Evolutionary conservation across 2,888 invertebrate genomes (phyloP).

Genomic region (Eilema depressum): DNA sequence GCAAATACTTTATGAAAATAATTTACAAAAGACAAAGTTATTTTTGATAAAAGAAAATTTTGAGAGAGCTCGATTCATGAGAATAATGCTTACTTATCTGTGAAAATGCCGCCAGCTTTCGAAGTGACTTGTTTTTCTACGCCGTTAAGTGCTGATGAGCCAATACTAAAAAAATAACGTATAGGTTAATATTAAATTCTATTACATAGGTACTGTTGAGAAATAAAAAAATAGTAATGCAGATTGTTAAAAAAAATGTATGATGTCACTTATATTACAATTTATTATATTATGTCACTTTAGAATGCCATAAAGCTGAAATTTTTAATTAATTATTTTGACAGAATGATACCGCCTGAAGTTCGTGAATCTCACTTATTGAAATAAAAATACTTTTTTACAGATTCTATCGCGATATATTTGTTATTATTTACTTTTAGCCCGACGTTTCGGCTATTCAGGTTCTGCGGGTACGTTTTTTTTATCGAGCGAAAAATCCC

Average conservation of each 20-base stretch:
- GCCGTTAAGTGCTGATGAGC: conserved; percentile 31
- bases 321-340: neutral
- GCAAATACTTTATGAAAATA: conserved; percentile 14
- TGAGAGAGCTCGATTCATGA: conserved; percentile 33
- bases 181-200: neutral
- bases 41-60: conserved; percentile 19
- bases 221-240: neutral
- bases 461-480: too few relatives aligned
- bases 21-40: conserved; percentile 5
- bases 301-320: neutral
- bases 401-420: too few relatives aligned
- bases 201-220: neutral
- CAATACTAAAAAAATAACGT: conserved; percentile 16
- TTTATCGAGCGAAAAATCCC: too few relatives aligned
- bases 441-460: too few relatives aligned
- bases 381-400: too few relatives aligned
- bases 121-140: conserved; percentile 33
- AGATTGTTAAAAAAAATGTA: too few relatives aligned
- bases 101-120: conserved; percentile 25
- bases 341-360: too few relatives aligned
- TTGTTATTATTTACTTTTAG: too few relatives aligned
- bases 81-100: conserved; percentile 38
- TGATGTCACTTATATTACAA: too few relatives aligned
- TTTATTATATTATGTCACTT: too few relatives aligned
- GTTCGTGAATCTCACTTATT: too few relatives aligned